phyloP scores from a whole-genome alignment of 2,888 invertebrate species.

The Papilio gigon region DNA sequence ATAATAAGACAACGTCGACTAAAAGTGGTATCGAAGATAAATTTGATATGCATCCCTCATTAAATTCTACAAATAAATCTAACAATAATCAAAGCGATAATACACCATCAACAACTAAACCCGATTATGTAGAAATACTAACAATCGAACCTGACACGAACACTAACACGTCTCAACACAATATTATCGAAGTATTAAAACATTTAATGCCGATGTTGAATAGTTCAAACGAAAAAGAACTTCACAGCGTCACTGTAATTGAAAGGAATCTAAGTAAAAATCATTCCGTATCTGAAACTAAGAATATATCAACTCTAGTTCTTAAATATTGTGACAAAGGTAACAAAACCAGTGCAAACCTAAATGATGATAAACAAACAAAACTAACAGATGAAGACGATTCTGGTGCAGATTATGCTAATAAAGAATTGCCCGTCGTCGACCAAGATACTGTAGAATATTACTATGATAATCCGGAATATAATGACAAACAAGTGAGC shows the following conservation, averaged over 20 bases:
- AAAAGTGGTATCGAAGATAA: conserved; percentile 71
- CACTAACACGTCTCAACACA: conserved; percentile 59
- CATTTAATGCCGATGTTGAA: conserved; percentile 77
- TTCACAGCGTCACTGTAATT: conserved; percentile 75
- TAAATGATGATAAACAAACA: conserved; percentile 22
- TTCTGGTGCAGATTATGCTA: conserved; percentile 45
- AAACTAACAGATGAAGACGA: conserved; percentile 43
- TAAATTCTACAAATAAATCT: conserved; percentile 43
- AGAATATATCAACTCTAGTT: conserved; percentile 74
- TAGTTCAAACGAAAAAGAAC: conserved; percentile 66
- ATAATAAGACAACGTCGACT: conserved; percentile 52
- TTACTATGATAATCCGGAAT: conserved; percentile 46
- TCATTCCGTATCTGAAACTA: conserved; percentile 65
- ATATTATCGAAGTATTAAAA: conserved; percentile 73
- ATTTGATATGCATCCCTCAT: conserved; percentile 51
- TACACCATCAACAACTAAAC: conserved; percentile 54
- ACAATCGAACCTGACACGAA: conserved; percentile 72
- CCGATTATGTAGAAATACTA: conserved; percentile 69
- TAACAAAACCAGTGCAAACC: conserved; percentile 55
- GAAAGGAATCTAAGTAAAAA: conserved; percentile 71
- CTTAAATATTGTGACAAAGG: conserved; percentile 75
- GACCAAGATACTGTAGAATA: conserved; percentile 47
- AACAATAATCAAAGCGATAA: conserved; percentile 37
- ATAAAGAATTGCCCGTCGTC: conserved; percentile 36
- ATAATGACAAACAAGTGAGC: conserved; percentile 49